phyloP scores from a whole-genome alignment of 2,797 vertebrate species.

The Enoplosus armatus region DNA sequence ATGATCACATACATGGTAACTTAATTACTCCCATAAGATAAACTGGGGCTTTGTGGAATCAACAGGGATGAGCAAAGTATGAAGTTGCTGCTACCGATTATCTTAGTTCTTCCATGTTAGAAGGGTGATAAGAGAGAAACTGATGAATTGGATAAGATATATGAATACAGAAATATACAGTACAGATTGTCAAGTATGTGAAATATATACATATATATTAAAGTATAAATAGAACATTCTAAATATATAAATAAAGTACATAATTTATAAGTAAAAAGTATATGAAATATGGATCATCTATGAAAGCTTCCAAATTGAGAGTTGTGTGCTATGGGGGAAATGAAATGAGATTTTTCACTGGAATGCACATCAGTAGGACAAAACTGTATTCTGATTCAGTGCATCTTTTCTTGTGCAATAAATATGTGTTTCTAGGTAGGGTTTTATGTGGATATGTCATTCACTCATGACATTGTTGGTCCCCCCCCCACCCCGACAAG shows the following conservation, averaged over 20 bases:
- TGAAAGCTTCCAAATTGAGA: conserved; percentile 79
- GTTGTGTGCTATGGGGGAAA: conserved; percentile 87
- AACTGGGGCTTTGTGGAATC: conserved; percentile 93
- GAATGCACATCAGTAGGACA: conserved; percentile 99
- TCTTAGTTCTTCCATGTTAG: conserved; percentile 90
- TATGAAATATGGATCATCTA: conserved; percentile 67
- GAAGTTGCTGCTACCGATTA: conserved; percentile 97
- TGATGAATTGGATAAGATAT: conserved; percentile 74
- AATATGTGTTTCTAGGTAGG: conserved; percentile 86
- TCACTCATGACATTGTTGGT: conserved; percentile 66
- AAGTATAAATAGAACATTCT: conserved; percentile 67
- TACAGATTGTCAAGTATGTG: conserved; percentile 72
- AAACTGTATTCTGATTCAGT: conserved; percentile 91
- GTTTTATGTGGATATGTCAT: conserved; percentile 74
- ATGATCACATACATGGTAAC: conserved; percentile 81
- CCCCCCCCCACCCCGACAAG: conserved; percentile 13
- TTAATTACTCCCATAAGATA: conserved; percentile 85
- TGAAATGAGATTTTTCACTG: conserved; percentile 87
- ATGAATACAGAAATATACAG: conserved; percentile 66
- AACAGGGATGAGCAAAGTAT: conserved; percentile 99
- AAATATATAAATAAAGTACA: conserved; percentile 71
- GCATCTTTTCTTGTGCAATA: conserved; percentile 99
- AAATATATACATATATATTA: conserved; percentile 77
- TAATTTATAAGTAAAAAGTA: conserved; percentile 68
- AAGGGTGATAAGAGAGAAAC: conserved; percentile 75